phyloP scores from a whole-genome alignment of 2,888 invertebrate genomes.

The Drosophila bunnanda region DNA sequence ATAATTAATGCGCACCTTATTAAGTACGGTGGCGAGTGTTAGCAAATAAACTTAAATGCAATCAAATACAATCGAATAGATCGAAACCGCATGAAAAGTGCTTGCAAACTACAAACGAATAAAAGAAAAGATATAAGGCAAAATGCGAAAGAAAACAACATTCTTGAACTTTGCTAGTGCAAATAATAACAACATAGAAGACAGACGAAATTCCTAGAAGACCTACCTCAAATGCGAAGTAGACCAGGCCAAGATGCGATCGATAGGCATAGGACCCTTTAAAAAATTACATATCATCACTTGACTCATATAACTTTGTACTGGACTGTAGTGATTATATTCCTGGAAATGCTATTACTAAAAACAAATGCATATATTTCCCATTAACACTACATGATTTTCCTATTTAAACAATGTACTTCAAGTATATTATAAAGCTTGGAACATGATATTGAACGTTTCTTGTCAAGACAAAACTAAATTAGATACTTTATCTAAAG shows the following conservation, averaged over 20 bases:
- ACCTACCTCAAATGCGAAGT: slow-evolving; percentile 24
- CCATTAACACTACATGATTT: background rate
- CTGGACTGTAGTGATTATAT: background rate
- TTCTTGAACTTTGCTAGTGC: slow-evolving; percentile 9
- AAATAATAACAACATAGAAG: slow-evolving; percentile 1
- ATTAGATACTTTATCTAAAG: no score
- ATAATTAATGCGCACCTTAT: slow-evolving; percentile 19
- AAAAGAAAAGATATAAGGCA: background rate
- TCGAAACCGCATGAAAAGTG: slow-evolving; percentile 16
- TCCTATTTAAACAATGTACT: background rate
- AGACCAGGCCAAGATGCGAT: background rate
- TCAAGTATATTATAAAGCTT: no score
- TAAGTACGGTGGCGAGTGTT: slow-evolving; percentile 6
- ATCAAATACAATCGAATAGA: slow-evolving; percentile 8
- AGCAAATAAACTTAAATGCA: background rate
- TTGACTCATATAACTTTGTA: slow-evolving; percentile 4
- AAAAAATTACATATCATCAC: slow-evolving; percentile 8
- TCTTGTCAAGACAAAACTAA: no score
- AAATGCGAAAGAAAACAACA: background rate
- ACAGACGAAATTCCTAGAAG: slow-evolving; percentile 6
- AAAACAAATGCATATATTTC: background rate
- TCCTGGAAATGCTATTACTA: background rate
- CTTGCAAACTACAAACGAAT: background rate
- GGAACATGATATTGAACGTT: no score
- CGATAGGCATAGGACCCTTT: slow-evolving; percentile 11